phyloP scores from a whole-genome alignment of 2,888 invertebrate genomes.

The Thymelicus sylvestris region DNA sequence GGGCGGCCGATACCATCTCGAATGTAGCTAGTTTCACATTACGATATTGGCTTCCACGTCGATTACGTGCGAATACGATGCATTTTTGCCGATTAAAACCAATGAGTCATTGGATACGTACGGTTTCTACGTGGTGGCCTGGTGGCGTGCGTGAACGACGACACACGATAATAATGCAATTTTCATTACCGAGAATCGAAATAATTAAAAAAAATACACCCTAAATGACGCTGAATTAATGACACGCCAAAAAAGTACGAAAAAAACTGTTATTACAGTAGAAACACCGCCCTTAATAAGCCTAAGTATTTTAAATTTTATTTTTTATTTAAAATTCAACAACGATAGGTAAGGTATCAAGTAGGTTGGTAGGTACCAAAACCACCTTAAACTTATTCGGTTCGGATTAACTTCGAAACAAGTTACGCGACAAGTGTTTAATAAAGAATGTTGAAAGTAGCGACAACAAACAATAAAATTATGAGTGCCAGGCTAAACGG shows the following conservation, averaged over 20 bases:
- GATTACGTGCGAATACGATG: constrained; percentile 64
- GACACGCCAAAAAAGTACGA: background rate
- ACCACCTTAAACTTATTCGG: background rate
- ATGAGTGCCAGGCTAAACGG: constrained; percentile 24
- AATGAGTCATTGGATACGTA: constrained; percentile 17
- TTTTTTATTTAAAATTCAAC: background rate
- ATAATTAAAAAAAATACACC: constrained; percentile 11
- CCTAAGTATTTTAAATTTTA: background rate
- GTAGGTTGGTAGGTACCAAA: no score
- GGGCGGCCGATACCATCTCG: constrained; percentile 69
- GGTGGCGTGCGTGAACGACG: constrained; percentile 17
- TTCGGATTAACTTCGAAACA: background rate
- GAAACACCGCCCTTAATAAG: background rate
- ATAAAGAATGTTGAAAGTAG: constrained; percentile 3
- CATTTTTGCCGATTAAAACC: constrained; percentile 47
- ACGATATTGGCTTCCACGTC: constrained; percentile 73
- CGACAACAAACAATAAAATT: constrained; percentile 17
- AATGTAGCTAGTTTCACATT: constrained; percentile 67
- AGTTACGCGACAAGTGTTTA: background rate
- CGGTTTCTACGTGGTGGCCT: background rate
- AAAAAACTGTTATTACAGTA: background rate
- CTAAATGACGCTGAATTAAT: constrained; percentile 10
- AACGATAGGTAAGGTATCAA: background rate
- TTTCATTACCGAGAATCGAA: constrained; percentile 26
- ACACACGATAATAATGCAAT: constrained; percentile 18